phyloP scores from a whole-genome alignment of 2,797 vertebrate species.

The Microtus californicus region DNA sequence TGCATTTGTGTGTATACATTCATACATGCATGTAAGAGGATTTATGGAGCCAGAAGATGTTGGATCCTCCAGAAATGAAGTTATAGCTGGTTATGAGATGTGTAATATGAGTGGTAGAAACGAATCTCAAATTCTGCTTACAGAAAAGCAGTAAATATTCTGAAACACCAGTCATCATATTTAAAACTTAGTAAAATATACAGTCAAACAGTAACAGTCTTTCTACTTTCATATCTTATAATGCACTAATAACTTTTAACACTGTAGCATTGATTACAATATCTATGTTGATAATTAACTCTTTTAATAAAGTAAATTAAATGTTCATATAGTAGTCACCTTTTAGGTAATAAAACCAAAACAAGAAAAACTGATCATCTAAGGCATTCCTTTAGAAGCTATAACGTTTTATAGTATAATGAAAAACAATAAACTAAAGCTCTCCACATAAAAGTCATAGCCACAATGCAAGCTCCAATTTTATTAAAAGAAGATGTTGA shows the following conservation, averaged over 20 bases:
- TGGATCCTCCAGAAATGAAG: not conserved
- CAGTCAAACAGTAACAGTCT: not conserved
- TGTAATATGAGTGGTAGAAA: not conserved
- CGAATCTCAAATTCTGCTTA: not conserved
- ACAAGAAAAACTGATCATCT: not conserved
- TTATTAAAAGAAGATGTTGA: conserved; percentile 68
- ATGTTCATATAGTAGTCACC: conserved; percentile 44
- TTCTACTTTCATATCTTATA: conserved; percentile 35
- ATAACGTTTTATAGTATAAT: conserved; percentile 59
- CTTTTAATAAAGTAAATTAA: conserved; percentile 51
- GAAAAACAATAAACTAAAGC: conserved; percentile 67
- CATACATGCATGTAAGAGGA: not conserved
- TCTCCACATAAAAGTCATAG: conserved; percentile 57
- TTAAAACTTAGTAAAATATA: not conserved
- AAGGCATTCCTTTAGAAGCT: conserved; percentile 52
- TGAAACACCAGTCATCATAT: fast-evolving
- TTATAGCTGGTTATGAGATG: not conserved
- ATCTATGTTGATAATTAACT: conserved; percentile 43
- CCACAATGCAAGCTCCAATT: not conserved
- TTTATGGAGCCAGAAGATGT: not conserved
- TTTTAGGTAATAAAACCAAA: conserved; percentile 58
- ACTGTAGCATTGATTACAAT: not conserved
- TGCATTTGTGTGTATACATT: not conserved
- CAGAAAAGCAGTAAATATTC: not conserved
- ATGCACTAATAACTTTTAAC: conserved; percentile 1